phyloP scores from a whole-genome alignment of 2,113 vertebrate species.

The Melanerpes aurifrons region DNA sequence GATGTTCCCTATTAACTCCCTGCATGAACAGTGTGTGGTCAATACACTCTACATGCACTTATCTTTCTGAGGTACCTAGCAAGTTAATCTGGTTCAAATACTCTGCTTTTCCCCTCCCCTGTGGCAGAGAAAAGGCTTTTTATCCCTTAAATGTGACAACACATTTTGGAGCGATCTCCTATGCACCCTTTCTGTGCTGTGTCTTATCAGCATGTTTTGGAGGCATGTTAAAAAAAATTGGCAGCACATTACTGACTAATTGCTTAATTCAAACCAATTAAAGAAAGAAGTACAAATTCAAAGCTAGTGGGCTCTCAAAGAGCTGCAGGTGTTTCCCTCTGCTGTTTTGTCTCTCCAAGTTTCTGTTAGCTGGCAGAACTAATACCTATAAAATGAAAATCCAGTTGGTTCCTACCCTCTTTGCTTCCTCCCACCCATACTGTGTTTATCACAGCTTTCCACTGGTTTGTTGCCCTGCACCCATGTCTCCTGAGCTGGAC shows the following conservation, averaged over 20 bases:
- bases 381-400: neutral
- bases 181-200: neutral
- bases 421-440: fast-evolving
- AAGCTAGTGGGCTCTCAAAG: neutral
- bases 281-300: conserved; percentile 8
- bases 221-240: neutral
- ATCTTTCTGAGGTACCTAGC: neutral
- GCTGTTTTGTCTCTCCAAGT: neutral
- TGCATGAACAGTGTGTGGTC: neutral
- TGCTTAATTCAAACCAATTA: neutral
- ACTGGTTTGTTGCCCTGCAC: neutral
- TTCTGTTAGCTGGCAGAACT: neutral
- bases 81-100: neutral
- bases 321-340: conserved; percentile 62
- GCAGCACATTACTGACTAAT: neutral
- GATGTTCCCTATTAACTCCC: neutral
- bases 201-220: neutral
- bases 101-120: neutral
- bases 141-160: neutral
- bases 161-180: neutral
- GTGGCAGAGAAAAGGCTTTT: neutral
- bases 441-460: neutral
- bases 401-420: neutral
- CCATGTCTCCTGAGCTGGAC: neutral
- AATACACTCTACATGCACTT: neutral